A percentile compares a stretch with the other conserved stretches of the same genome.
phyloP scores from a whole-genome alignment of 2,888 invertebrate genomes.

The Pocota personata region DNA sequence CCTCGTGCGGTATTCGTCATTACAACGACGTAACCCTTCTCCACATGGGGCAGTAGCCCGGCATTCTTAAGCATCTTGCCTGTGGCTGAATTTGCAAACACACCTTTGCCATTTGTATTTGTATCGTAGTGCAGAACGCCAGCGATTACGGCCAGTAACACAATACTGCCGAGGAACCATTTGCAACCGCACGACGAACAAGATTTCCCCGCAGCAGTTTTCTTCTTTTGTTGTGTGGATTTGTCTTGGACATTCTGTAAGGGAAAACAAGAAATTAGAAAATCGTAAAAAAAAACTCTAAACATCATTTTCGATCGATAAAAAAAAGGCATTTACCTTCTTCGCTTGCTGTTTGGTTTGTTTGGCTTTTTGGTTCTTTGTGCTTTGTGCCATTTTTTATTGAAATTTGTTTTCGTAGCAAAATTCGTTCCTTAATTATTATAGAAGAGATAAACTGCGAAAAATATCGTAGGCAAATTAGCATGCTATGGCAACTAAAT shows the following conservation, averaged over 20 bases:
- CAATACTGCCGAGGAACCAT: slow-evolving; percentile 87
- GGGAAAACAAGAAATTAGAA: slow-evolving; percentile 21
- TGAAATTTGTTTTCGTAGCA: slow-evolving; percentile 58
- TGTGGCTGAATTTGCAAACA: slow-evolving; percentile 88
- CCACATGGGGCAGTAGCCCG: slow-evolving; percentile 86
- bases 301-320: slow-evolving; percentile 16
- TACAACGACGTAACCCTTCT: slow-evolving; percentile 86
- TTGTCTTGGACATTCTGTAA: slow-evolving; percentile 79
- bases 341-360: slow-evolving; percentile 81
- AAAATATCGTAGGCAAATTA: background rate
- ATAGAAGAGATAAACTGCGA: slow-evolving; percentile 56
- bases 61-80: slow-evolving; percentile 87
- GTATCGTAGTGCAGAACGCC: slow-evolving; percentile 87
- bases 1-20: slow-evolving; percentile 86
- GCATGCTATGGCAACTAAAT: background rate
- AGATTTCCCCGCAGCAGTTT: slow-evolving; percentile 75
- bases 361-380: slow-evolving; percentile 82
- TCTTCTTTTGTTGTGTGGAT: slow-evolving; percentile 80
- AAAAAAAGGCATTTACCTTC: slow-evolving; percentile 78
- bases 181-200: slow-evolving; percentile 84
- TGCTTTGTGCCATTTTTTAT: slow-evolving; percentile 81
- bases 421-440: slow-evolving; percentile 57
- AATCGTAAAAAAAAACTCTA: background rate
- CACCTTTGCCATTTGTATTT: slow-evolving; percentile 86
- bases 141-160: slow-evolving; percentile 85